Evolutionary conservation across 2,888 invertebrate genomes (phyloP).

Genomic region (Cheiracanthium punctorium): DNA sequence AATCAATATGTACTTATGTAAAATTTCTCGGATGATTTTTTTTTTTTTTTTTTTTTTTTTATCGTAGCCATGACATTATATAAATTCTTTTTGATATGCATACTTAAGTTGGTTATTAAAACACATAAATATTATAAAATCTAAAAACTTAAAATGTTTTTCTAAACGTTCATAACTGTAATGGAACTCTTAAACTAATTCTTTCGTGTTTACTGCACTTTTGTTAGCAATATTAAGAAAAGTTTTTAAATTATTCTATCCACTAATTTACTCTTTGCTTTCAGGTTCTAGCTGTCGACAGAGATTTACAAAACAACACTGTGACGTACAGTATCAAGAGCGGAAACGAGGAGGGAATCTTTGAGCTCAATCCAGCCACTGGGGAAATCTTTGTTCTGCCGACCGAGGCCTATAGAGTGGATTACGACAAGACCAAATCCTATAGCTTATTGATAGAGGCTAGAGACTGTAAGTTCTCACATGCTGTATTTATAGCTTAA

Average conservation of each 20-base stretch:
- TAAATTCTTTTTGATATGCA: too few relatives aligned
- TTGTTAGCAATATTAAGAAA: neutral
- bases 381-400: conserved; percentile 76
- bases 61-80: too few relatives aligned
- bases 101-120: too few relatives aligned
- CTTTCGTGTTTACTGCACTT: too few relatives aligned
- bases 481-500: too few relatives aligned
- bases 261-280: conserved; percentile 71
- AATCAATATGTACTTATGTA: too few relatives aligned
- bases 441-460: conserved; percentile 73
- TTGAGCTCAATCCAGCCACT: conserved; percentile 76
- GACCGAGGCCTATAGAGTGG: conserved; percentile 70
- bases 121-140: too few relatives aligned
- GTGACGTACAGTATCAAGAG: conserved; percentile 73
- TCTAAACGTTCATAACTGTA: too few relatives aligned
- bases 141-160: too few relatives aligned
- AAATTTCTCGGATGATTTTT: too few relatives aligned
- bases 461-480: conserved; percentile 73
- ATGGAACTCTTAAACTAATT: too few relatives aligned
- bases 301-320: conserved; percentile 73
- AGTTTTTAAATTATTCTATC: neutral
- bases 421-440: conserved; percentile 73
- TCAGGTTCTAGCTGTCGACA: conserved; percentile 74
- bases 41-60: too few relatives aligned
- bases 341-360: conserved; percentile 76